Conservation (phyloP, 1,140 invertebrate species). For the Carposina sasakii region DNA sequence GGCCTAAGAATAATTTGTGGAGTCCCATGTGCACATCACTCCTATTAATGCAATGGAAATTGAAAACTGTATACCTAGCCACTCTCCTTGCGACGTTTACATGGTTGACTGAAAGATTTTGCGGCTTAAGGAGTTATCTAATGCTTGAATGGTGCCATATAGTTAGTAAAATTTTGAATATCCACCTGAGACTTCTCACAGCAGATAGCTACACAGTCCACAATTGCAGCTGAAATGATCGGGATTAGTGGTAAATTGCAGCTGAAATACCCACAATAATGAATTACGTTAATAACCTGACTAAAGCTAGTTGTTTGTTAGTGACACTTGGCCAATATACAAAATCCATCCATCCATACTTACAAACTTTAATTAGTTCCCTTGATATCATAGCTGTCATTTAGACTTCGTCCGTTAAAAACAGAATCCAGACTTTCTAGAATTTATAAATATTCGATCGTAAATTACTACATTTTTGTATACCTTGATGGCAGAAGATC, state of each 20-base stretch:
- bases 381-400: background rate
- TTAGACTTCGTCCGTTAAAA: background rate
- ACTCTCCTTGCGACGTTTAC: background rate
- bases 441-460: background rate
- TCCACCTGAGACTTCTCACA: too few species aligned
- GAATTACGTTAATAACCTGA: background rate
- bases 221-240: too few species aligned
- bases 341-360: background rate
- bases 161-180: background rate
- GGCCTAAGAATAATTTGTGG: conserved; percentile 2
- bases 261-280: background rate
- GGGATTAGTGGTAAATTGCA: background rate
- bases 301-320: too few species aligned
- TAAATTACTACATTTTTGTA: conserved; percentile 1
- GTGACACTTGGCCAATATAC: too few species aligned
- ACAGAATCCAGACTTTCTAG: background rate
- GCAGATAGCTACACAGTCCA: too few species aligned
- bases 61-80: background rate
- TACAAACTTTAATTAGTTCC: background rate
- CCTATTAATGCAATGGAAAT: conserved; percentile 5
- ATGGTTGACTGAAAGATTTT: conserved; percentile 1
- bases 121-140: background rate
- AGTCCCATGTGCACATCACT: conserved; percentile 2
- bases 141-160: background rate
- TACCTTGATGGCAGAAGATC: background rate